Percentiles rank a stretch among this genome's conserved stretches.
phyloP scores from a whole-genome alignment of 2,797 vertebrate genomes.

The Phoxinus dragarum region DNA sequence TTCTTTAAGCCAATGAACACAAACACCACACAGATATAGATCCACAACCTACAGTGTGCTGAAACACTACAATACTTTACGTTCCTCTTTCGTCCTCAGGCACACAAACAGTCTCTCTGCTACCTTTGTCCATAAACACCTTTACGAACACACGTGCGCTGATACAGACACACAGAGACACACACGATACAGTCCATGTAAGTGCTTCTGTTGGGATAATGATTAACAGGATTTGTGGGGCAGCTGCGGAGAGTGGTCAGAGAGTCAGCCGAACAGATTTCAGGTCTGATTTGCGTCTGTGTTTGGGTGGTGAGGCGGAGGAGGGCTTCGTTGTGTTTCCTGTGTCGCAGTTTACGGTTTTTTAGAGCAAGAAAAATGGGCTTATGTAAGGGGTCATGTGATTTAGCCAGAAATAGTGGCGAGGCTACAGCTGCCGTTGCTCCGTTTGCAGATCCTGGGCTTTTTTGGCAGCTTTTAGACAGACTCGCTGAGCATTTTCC shows the following conservation, averaged over 20 bases:
- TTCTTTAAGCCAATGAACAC: neutral
- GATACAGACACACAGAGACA: neutral
- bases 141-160: neutral
- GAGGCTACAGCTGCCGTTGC: constrained; percentile 96
- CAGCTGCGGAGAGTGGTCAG: constrained; percentile 59
- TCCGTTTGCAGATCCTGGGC: constrained; percentile 86
- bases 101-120: constrained; percentile 1
- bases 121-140: neutral
- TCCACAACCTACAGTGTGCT: constrained; percentile 5
- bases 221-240: constrained; percentile 72
- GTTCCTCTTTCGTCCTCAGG: neutral
- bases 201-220: constrained; percentile 61
- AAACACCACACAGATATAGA: constrained; percentile 19
- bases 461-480: constrained; percentile 87
- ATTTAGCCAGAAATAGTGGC: constrained; percentile 98
- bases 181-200: constrained; percentile 5
- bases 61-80: neutral
- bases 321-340: constrained; percentile 81
- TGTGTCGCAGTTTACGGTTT: constrained; percentile 97
- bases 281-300: constrained; percentile 59
- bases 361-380: constrained; percentile 98
- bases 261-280: constrained; percentile 68
- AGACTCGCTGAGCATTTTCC: constrained; percentile 66
- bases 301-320: constrained; percentile 12
- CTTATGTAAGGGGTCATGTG: constrained; percentile 99